phyloP scores from a whole-genome alignment of 2,888 invertebrate genomes.

The Cephalotes varians region DNA sequence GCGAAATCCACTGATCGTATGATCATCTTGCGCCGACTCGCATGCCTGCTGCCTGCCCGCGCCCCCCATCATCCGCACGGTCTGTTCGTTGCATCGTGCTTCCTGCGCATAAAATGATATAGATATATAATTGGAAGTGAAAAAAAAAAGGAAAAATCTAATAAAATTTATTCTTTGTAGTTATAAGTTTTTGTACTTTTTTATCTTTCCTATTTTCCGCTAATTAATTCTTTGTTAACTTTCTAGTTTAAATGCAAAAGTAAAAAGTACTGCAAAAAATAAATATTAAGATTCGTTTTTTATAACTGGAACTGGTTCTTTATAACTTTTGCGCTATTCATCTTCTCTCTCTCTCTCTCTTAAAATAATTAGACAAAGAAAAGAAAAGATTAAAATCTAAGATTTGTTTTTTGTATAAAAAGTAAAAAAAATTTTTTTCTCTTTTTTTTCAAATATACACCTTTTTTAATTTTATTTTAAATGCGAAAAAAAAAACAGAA shows the following conservation, averaged over 20 bases:
- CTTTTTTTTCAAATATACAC: no score
- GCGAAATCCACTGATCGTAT: not conserved
- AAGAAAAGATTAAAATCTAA: no score
- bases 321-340: not conserved
- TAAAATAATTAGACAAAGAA: not conserved
- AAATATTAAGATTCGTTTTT: not conserved
- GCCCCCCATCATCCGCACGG: no score
- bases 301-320: not conserved
- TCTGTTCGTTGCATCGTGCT: not conserved
- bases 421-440: no score
- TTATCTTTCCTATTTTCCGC: not conserved
- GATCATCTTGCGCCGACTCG: not conserved
- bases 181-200: no score
- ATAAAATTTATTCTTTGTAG: no score
- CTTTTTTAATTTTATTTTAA: no score
- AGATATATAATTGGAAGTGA: not conserved
- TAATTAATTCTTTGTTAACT: no score
- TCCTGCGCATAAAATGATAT: not conserved
- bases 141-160: no score
- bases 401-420: no score
- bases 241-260: no score
- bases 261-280: no score
- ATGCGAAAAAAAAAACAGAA: not conserved
- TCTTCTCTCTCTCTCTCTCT: not conserved
- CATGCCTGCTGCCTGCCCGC: not conserved